phyloP scores from a whole-genome alignment of 2,888 invertebrate species.

The Lasioglossum calceatum region DNA sequence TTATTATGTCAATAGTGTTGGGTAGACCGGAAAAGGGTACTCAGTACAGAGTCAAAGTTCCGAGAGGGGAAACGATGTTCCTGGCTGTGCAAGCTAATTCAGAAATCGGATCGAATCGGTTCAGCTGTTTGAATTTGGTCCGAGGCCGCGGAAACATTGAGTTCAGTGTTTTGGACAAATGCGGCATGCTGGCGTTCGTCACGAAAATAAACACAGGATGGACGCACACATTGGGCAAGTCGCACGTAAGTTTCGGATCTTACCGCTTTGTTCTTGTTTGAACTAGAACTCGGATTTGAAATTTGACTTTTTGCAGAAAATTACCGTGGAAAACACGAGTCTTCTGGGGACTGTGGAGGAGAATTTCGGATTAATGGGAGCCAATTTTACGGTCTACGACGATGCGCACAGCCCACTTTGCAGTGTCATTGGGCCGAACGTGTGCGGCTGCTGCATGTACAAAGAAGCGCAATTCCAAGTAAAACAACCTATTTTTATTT shows the following conservation, averaged over 20 bases:
- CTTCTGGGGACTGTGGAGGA: slow-evolving; percentile 90
- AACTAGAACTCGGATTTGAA: background rate
- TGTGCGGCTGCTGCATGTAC: slow-evolving; percentile 87
- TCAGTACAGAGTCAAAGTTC: slow-evolving; percentile 90
- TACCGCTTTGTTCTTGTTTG: background rate
- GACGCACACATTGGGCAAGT: slow-evolving; percentile 73
- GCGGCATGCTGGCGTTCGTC: slow-evolving; percentile 93
- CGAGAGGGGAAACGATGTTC: slow-evolving; percentile 91
- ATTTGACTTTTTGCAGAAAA: slow-evolving; percentile 65
- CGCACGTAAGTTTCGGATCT: slow-evolving; percentile 72
- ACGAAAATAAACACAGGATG: slow-evolving; percentile 83
- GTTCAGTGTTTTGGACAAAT: slow-evolving; percentile 92
- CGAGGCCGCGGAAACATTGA: slow-evolving; percentile 87
- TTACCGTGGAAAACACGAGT: slow-evolving; percentile 83
- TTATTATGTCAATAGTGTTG: slow-evolving; percentile 84
- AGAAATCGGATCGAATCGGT: slow-evolving; percentile 88
- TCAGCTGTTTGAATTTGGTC: slow-evolving; percentile 88
- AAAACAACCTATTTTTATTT: slow-evolving; percentile 31
- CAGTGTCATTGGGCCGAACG: slow-evolving; percentile 90
- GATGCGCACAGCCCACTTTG: slow-evolving; percentile 87
- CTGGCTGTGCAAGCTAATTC: slow-evolving; percentile 88
- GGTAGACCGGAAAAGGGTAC: slow-evolving; percentile 89
- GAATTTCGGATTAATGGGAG: slow-evolving; percentile 88
- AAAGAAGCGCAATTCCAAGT: slow-evolving; percentile 88
- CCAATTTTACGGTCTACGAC: slow-evolving; percentile 90